phyloP scores from a whole-genome alignment of 2,113 vertebrate species.

The Brienomyrus brachyistius region DNA sequence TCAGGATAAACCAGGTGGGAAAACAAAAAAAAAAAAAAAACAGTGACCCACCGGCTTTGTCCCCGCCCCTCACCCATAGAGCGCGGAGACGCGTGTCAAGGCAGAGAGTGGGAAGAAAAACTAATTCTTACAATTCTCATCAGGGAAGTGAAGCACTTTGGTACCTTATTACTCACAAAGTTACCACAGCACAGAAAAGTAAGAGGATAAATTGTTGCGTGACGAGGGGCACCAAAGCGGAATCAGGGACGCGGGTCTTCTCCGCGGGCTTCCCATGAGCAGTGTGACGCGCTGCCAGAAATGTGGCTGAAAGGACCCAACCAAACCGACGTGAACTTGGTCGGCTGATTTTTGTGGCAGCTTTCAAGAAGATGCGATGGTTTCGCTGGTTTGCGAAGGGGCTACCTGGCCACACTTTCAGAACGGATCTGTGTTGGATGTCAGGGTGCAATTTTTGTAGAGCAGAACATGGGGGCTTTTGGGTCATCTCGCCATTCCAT shows the following conservation, averaged over 20 bases:
- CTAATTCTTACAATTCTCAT: constrained; percentile 29
- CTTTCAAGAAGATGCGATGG: not conserved
- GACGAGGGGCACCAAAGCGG: not conserved
- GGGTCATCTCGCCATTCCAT: not conserved
- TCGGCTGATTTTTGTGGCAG: not conserved
- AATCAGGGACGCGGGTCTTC: not conserved
- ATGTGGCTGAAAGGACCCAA: not conserved
- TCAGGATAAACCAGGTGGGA: not conserved
- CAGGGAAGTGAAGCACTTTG: constrained; percentile 25
- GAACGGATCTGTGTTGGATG: constrained; percentile 9
- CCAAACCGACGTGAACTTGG: not conserved
- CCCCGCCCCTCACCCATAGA: not conserved
- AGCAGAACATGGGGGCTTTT: not conserved
- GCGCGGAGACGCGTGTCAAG: not conserved
- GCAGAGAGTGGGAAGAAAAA: not conserved
- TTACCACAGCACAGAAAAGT: constrained; percentile 15
- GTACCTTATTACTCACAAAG: constrained; percentile 31
- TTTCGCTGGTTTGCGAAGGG: not conserved
- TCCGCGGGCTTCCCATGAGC: constrained; percentile 11
- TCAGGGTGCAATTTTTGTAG: constrained; percentile 10
- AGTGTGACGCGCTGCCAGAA: not conserved
- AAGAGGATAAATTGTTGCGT: not conserved
- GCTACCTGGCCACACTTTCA: not conserved
- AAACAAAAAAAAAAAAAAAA: not conserved
- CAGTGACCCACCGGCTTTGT: not conserved